These are phyloP conservation scores for Nesidiocoris tenuis DNA, from an alignment of 2,888 invertebrate species.

Conservation along the genomic window DNA sequence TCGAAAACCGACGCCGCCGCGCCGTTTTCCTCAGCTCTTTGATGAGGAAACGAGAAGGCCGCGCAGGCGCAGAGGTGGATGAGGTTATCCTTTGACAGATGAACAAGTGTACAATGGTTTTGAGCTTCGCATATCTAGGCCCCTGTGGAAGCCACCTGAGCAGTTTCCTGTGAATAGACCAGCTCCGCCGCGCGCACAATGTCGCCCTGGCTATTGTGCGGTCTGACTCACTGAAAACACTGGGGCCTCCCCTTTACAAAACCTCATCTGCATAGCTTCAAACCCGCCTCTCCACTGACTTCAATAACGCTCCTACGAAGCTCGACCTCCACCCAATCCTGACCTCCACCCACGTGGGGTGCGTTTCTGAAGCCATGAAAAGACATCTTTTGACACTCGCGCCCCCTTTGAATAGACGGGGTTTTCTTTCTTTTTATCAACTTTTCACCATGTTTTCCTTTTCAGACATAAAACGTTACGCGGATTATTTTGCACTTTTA, in stretches of 20 bases:
- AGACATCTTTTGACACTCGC: constrained; percentile 35
- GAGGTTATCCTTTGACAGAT: constrained; percentile 38
- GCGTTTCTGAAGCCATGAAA: constrained; percentile 35
- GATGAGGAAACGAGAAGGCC: neutral
- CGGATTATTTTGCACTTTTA: constrained; percentile 26
- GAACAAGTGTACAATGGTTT: constrained; percentile 40
- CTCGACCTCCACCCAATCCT: neutral
- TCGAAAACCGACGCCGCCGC: too few relatives aligned
- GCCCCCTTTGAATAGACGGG: constrained; percentile 8
- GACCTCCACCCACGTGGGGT: neutral
- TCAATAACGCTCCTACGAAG: constrained; percentile 51
- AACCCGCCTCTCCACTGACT: constrained; percentile 48
- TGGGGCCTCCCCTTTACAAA: constrained; percentile 27
- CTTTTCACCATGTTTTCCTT: neutral
- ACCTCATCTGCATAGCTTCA: constrained; percentile 42
- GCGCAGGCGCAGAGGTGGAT: neutral
- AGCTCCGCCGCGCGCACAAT: constrained; percentile 10
- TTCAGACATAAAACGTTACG: constrained; percentile 23
- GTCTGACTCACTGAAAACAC: constrained; percentile 40
- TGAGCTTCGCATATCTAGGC: constrained; percentile 33
- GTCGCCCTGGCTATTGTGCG: constrained; percentile 36
- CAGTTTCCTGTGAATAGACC: constrained; percentile 38
- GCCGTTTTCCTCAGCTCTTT: neutral
- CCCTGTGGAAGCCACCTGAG: constrained; percentile 34
- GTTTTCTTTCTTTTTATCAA: constrained; percentile 2